Percentiles rank a stretch among this genome's conserved stretches.
Conservation (phyloP, 2,888 invertebrate species). For the Imbricaverruca yamaguchii region DNA sequence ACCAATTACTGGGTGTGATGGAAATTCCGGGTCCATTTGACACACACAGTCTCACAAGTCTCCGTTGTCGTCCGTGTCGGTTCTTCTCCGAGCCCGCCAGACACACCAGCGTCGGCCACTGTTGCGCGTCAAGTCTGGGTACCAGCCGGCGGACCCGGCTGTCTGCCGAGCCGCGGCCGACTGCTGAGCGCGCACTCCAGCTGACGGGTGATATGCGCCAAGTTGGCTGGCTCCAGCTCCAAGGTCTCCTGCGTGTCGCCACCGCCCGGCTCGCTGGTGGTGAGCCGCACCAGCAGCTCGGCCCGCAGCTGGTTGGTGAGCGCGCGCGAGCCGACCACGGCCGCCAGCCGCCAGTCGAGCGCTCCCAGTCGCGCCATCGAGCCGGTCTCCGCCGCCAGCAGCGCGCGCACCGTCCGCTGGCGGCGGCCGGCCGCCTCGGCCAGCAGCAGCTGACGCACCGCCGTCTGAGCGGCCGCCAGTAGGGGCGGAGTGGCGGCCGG, state of each 20-base stretch:
- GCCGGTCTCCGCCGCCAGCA: neutral
- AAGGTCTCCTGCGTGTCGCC: neutral
- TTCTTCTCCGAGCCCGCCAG: too few species aligned
- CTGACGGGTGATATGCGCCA: neutral
- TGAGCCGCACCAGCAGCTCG: constrained; percentile 5
- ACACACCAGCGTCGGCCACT: too few species aligned
- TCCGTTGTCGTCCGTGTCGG: too few species aligned
- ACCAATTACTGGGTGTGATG: too few species aligned
- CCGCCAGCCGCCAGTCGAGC: constrained; percentile 4
- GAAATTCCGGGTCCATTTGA: too few species aligned
- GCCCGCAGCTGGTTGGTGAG: neutral
- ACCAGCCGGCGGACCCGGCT: too few species aligned
- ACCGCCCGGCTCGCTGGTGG: too few species aligned
- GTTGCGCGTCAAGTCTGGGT: too few species aligned
- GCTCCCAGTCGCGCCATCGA: neutral
- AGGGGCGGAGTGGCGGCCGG: neutral
- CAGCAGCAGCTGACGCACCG: neutral
- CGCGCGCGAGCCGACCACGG: neutral
- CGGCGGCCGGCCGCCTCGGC: neutral
- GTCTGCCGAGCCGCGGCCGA: neutral
- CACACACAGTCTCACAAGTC: too few species aligned
- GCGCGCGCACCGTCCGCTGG: neutral
- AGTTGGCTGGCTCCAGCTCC: neutral
- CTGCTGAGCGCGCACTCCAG: neutral
- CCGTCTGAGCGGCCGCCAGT: neutral